A percentile compares a stretch with the other conserved stretches of the same genome.
Conservation (phyloP, 2,113 vertebrate genomes). For the Dendropsophus ebraccatus region DNA sequence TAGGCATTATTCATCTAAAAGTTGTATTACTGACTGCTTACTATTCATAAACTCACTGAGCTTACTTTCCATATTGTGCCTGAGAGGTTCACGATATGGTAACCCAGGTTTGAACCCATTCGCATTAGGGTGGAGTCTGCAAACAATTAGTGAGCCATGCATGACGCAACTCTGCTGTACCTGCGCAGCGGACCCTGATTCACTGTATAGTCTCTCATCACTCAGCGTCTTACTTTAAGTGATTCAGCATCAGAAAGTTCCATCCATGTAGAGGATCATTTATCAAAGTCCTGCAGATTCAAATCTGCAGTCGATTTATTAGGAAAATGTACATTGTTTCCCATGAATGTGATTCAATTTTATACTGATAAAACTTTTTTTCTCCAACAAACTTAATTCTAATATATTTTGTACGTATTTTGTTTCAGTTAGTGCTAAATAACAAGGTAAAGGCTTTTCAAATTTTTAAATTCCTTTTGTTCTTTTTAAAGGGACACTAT, state of each 20-base stretch:
- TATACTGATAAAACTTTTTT: not conserved
- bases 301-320: slow-evolving; percentile 29
- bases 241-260: slow-evolving; percentile 28
- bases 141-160: slow-evolving; percentile 21
- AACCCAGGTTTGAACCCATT: slow-evolving; percentile 25
- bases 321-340: not conserved
- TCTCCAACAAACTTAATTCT: not conserved
- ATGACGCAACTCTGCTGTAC: slow-evolving; percentile 22
- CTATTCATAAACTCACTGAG: no score
- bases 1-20: no score
- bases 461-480: not conserved
- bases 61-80: no score
- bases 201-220: slow-evolving; percentile 6
- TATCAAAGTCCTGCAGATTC: slow-evolving; percentile 23
- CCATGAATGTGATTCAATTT: slow-evolving; percentile 4
- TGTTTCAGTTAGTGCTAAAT: not conserved
- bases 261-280: slow-evolving; percentile 18
- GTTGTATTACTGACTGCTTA: no score
- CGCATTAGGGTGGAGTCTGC: slow-evolving; percentile 44
- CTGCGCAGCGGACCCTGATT: not conserved
- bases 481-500: not conserved
- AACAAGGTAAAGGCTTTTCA: not conserved
- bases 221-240: slow-evolving; percentile 10
- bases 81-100: no score
- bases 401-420: not conserved